Evolutionary conservation across 2,888 invertebrate species (phyloP).

Genomic region (Argyra leucocephala): DNA sequence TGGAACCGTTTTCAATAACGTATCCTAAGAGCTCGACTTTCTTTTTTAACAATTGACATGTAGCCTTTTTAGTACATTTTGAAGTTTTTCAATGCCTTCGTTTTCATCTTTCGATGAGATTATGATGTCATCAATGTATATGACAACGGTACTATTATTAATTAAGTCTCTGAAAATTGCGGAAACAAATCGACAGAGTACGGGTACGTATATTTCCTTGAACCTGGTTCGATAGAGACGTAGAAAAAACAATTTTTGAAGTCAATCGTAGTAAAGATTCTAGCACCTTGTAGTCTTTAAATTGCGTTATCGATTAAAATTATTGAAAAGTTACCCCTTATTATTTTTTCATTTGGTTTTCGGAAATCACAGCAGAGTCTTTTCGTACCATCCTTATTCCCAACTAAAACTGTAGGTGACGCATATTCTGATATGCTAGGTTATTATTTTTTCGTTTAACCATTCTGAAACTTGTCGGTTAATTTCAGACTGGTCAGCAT

Average conservation of each 20-base stretch:
- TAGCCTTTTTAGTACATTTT: not conserved
- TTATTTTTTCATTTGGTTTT: no score
- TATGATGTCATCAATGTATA: slow-evolving; percentile 16
- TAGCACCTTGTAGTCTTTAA: not conserved
- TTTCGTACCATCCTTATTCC: slow-evolving; percentile 15
- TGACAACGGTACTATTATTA: slow-evolving; percentile 11
- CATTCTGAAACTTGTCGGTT: no score
- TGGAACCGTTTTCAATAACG: not conserved
- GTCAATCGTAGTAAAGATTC: not conserved
- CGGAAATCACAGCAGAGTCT: no score
- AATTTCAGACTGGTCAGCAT: no score
- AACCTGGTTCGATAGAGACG: not conserved
- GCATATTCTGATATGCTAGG: no score
- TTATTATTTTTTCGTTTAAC: no score
- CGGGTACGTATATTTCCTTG: no score
- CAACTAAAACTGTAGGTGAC: slow-evolving; percentile 19
- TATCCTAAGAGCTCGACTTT: not conserved
- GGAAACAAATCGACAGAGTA: no score
- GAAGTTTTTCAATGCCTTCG: not conserved
- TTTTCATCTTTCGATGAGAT: no score
- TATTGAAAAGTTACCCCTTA: not conserved
- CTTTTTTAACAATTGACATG: not conserved
- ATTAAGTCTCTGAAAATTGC: slow-evolving; percentile 11
- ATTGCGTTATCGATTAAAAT: no score
- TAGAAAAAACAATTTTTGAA: not conserved